Evolutionary conservation across 2,888 invertebrate species (phyloP), one percentile per base, ranked within the genome.

Genomic region (Liodrosophila aerea): DNA sequence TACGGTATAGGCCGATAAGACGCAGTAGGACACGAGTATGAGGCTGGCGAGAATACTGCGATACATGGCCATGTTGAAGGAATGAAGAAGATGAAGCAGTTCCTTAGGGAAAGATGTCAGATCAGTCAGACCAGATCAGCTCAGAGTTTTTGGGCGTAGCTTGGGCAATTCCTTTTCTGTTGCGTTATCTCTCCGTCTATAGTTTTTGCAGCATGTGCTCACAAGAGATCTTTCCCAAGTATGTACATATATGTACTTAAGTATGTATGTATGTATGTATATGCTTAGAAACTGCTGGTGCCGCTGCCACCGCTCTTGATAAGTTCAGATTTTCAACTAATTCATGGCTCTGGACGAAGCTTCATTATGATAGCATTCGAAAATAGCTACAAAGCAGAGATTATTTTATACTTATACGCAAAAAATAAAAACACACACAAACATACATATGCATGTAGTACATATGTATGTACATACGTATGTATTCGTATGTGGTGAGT

Each of bases 311-410:
- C 50, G 71, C 67, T 74, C 69, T 50, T 69, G 69, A 73, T 71
- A 73, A 80, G 72, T 67, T 66, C 74, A 64, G 71, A 71, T 66
- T 74, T 70, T 61, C 73, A 83, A 87, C 87, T 87, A 85, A 86
- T 66, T 71, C 68, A 62, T 73, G 67, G 69, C 54, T 54, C 64
- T 49, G 54, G 22, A 37, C 39, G 62, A 57, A 54, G 40, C 50
- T 37, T 57, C 46, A 52, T 40, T 50, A 56, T 60, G 52, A 53
- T 52, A 47, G 40, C 36, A 60, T 53, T 63, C 56, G 60, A 59
- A 57, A 70, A 68, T 45, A 73, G 57, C 58, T 53, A 51, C 63
- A 70, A 63, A 41, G 37, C 50, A 49, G 27, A 69, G 63, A 63
- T 73, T 65, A 60, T 49, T 57, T 58, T 64, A 49, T 36, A 65